These are phyloP conservation scores for Polia nebulosa DNA, from an alignment of 2,888 invertebrate species.

Conservation along the genomic window DNA sequence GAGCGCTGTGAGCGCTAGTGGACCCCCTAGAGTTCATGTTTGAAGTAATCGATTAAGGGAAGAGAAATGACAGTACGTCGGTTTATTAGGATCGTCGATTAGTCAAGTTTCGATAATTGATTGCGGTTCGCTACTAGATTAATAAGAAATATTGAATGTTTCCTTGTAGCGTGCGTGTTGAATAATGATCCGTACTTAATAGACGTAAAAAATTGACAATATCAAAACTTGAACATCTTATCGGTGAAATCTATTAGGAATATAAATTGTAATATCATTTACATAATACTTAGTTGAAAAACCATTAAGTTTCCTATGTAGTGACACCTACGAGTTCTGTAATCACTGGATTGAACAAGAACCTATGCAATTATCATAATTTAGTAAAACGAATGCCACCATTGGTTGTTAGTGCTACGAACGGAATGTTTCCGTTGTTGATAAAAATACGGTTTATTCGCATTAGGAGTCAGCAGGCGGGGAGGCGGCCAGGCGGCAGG, in stretches of 20 bases:
- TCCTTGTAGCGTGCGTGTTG: conserved; percentile 75
- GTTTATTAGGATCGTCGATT: conserved; percentile 86
- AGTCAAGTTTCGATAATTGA: conserved; percentile 90
- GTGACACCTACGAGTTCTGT: conserved; percentile 59
- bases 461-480: no score
- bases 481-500: no score
- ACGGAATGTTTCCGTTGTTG: conserved; percentile 53
- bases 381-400: conserved; percentile 58
- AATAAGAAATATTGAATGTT: conserved; percentile 83
- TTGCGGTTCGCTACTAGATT: conserved; percentile 87
- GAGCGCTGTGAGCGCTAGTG: conserved; percentile 69
- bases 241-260: conserved; percentile 58
- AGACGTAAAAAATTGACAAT: conserved; percentile 64
- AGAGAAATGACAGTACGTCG: conserved; percentile 90
- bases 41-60: conserved; percentile 90
- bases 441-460: conserved; percentile 55
- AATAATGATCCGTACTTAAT: conserved; percentile 74
- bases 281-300: conserved; percentile 64
- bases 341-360: conserved; percentile 60
- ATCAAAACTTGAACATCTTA: conserved; percentile 62
- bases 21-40: conserved; percentile 89
- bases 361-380: conserved; percentile 60
- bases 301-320: conserved; percentile 59
- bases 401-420: conserved; percentile 45
- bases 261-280: conserved; percentile 66